Evolutionary conservation across 2,888 invertebrate genomes (phyloP), one percentile per base, ranked within the genome.

Genomic region (Tridacna crocea): DNA sequence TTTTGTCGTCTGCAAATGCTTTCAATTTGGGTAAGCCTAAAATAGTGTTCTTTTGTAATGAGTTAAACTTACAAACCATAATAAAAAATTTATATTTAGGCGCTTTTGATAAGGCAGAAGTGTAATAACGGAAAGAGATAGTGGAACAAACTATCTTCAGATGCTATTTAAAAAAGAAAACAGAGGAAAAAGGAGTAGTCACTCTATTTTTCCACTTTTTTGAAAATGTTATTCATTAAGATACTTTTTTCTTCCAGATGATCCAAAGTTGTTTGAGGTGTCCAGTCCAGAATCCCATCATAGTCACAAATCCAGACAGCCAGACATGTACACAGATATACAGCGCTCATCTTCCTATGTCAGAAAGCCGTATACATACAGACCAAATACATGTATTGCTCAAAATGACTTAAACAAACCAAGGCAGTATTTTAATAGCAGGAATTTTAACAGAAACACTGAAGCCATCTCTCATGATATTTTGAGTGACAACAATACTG

Each of bases 261-360:
- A 89, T 72, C 87, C 89, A 58, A 87, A 87, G 66, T 72, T 84
- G 24, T 89, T 89, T 72, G 89, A 88, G 26, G 72, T 88, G 17
- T 84, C 86, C 61, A 87, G 82, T 75, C 86, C 84, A 15, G 87
- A 87, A 63, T 81, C 84, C 6, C 84, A 83, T 55, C 80, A 72
- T 22, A 79, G 79, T 68, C 76, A 58, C 51, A 48, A 74, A 17
- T 66, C 70, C 6, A 58, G 51, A 27, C 77, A 75, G 27, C 65
- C 70, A 17, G 77, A 85, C 60, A 46, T 19, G n/a, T 82, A 80
- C 73, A 66, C 60, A 65, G 75, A 82, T 51, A 76, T 63, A n/a
- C 73, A 76, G 36, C 51, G 66, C 27, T 51, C 65, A n/a, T 55
- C 77, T 17, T 78, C 85, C 12, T 86, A 80, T 65, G 47, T 60